phyloP scores from a whole-genome alignment of 2,888 invertebrate genomes.

The Dryadula phaetusa region DNA sequence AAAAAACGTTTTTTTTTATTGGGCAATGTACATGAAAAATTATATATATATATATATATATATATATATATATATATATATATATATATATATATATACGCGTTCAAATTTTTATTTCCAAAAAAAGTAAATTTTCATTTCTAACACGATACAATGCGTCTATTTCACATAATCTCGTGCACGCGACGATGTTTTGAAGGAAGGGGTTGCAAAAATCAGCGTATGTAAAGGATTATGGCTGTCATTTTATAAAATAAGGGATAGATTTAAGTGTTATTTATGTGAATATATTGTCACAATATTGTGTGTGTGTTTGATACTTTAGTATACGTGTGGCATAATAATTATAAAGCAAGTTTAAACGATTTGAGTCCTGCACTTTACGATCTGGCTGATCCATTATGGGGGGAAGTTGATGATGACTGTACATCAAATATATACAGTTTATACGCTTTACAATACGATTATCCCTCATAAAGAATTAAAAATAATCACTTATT shows the following conservation, averaged over 20 bases:
- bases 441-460: too few relatives aligned
- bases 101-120: too few relatives aligned
- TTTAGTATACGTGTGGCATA: background rate
- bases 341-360: background rate
- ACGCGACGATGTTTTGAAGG: background rate
- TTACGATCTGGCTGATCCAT: too few relatives aligned
- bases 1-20: constrained; percentile 1
- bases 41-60: background rate
- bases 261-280: constrained; percentile 6
- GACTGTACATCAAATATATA: too few relatives aligned
- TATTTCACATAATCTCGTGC: constrained; percentile 1
- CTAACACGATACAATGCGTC: background rate
- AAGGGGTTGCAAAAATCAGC: constrained; percentile 12
- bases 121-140: too few relatives aligned
- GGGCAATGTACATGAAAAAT: background rate
- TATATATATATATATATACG: too few relatives aligned
- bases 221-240: constrained; percentile 2
- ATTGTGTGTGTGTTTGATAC: background rate
- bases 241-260: background rate
- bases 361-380: too few relatives aligned
- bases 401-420: too few relatives aligned
- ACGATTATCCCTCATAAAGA: too few relatives aligned
- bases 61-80: too few relatives aligned
- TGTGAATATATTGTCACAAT: background rate
- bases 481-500: too few relatives aligned